Evolutionary conservation across 2,888 invertebrate genomes (phyloP), one percentile per base, ranked within the genome.

Genomic region (Microdon myrmicae): DNA sequence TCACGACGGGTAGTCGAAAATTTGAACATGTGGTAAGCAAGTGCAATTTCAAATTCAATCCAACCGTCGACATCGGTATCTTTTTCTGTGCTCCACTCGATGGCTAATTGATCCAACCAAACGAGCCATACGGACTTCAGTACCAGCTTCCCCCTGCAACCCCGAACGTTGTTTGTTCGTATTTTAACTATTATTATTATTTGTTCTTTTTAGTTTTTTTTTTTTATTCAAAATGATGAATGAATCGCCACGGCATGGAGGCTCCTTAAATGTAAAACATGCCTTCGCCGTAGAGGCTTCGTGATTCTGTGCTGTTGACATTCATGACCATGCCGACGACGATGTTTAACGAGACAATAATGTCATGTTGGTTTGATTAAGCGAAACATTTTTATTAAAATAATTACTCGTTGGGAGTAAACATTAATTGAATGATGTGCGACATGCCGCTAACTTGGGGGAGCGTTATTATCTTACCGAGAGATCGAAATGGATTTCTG

Each of bases 371-470:
- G 55, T 64, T 64, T 67, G 68, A 68, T 67, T 67, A 64, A 64
- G 47, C 55, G 64, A 59, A 55, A 44, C 61, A 59, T 49, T 68
- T 68, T 68, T 68, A 68, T 68, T 68, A 68, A 68, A 68, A 67
- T 68, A 59, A 67, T 67, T 67, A 67, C 56, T 64, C 56, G 34
- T 64, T 56, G 64, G 64, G 64, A 64, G 56, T 56, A 56, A 45
- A 45, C 25, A 64, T 64, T 64, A 64, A 64, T 64, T 64, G 64
- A 64, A 64, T 64, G 64, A 64, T 56, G 47, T 32, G 45, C 56
- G 61, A 64, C 61, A 64, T 64, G 35, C 23, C 28, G 44, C 41
- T 41, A 45, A 56, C 55, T 44, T 61, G 61, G 61, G 61, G 55
- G 55, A 56, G 51, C 45, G 56, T 49, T 51, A 49, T n/a, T n/a